Evolutionary conservation across 2,113 vertebrate genomes (phyloP), one percentile per base, ranked within the genome.

Genomic region (Heterotis niloticus): DNA sequence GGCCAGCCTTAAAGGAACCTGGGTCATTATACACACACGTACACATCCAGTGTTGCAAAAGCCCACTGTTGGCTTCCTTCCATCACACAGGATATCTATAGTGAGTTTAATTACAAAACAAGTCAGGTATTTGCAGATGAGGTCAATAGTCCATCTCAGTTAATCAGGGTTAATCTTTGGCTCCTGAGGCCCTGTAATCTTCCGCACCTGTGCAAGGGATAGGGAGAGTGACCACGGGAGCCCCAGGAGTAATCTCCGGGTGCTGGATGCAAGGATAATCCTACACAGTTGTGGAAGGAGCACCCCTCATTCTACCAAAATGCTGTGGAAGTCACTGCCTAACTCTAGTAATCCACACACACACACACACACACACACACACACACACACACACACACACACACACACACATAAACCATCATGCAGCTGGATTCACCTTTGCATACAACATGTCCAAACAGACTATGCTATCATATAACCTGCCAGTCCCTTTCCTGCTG

Each of bases 121-220:
- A 83, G 87, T 86, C 85, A 90, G 91, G 88, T 88, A 89, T 92
- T 92, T 88, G 85, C 70, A 81, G 84, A 90, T 85, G 78, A 92
- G 91, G 90, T 93, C 93, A 94, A 95, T 85, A 87, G 87, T 94
- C 92, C 92, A 92, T 87, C 87, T 92, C 89, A 86, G 84, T 88
- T 90, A 90, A 89, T 91, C 90, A 29, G 80, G 86, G 91, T 90
- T 90, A 94, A 93, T 93, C 90, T 94, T 93, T 92, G 90, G 90
- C 92, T 93, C 92, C 95, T 92, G 90, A 89, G 84, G 78, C 81
- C 87, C 86, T 91, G 86, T 91, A 87, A 82, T 90, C 80, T 74
- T 77, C 7, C 81, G 84, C 86, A 86, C 86, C 89, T 90, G 87
- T 79, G 87, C 86, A 87, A 89, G 82, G 84, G 84, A 83, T 86